Percentiles rank a stretch among this genome's conserved stretches.
These are phyloP conservation scores for Ceratitis capitata DNA, from an alignment of 1,140 invertebrate genomes.

Conservation along the genomic window DNA sequence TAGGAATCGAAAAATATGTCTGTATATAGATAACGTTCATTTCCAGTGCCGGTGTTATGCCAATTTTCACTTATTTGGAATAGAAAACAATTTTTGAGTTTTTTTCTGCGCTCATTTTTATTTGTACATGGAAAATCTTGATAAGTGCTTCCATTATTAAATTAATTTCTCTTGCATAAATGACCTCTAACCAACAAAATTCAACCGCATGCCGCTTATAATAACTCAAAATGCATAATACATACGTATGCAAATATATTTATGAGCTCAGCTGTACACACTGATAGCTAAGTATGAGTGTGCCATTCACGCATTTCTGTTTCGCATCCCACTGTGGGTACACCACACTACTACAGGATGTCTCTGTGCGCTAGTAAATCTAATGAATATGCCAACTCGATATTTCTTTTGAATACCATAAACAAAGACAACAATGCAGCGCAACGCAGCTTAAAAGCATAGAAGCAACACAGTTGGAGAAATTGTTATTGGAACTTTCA, in stretches of 20 bases:
- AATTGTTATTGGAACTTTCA: conserved; percentile 9
- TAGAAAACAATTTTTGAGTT: no score
- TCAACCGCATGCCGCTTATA: not conserved
- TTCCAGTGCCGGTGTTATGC: no score
- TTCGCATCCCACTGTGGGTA: not conserved
- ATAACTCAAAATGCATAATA: not conserved
- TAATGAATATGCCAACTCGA: conserved; percentile 24
- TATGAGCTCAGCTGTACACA: not conserved
- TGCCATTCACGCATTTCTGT: not conserved
- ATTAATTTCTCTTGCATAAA: not conserved
- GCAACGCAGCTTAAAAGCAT: not conserved
- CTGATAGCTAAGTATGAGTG: no score
- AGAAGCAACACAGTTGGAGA: not conserved
- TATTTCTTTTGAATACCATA: conserved; percentile 12
- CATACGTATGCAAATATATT: not conserved
- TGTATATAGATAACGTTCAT: no score
- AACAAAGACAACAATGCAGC: conserved; percentile 9
- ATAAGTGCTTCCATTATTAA: not conserved
- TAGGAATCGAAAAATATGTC: no score
- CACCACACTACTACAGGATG: not conserved
- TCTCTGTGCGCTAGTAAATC: conserved; percentile 15
- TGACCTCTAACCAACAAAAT: not conserved
- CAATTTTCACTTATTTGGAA: no score
- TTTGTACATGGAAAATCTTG: not conserved
- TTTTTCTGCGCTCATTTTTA: no score